Evolutionary conservation across 1,140 invertebrate species (phyloP).

Genomic region (Eupeodes corollae): DNA sequence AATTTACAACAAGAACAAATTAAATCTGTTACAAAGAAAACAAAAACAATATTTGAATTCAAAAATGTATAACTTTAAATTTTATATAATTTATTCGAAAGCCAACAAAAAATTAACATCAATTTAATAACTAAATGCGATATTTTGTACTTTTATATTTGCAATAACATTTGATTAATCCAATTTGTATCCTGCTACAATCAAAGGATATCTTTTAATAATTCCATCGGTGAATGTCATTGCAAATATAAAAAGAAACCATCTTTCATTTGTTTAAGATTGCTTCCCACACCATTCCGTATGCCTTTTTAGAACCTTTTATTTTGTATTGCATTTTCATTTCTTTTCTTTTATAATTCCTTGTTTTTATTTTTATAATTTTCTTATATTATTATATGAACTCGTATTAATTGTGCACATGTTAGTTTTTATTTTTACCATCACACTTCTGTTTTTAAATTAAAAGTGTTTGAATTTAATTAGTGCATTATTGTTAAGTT

Average conservation of each 20-base stretch:
- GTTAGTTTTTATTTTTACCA: too few relatives aligned
- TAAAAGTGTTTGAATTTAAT: too few relatives aligned
- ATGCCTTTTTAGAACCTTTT: slow-evolving; percentile 36
- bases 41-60: slow-evolving; percentile 11
- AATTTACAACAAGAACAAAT: slow-evolving; percentile 6
- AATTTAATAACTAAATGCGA: slow-evolving; percentile 15
- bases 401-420: too few relatives aligned
- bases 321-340: slow-evolving; percentile 14
- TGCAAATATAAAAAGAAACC: slow-evolving; percentile 26
- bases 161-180: slow-evolving; percentile 12
- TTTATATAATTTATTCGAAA: neutral
- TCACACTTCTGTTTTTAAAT: too few relatives aligned
- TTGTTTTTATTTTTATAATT: slow-evolving; percentile 9
- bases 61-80: slow-evolving; percentile 10
- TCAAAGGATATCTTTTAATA: slow-evolving; percentile 11
- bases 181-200: slow-evolving; percentile 16
- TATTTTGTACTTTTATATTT: slow-evolving; percentile 33
- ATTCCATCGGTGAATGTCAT: slow-evolving; percentile 11
- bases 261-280: slow-evolving; percentile 37
- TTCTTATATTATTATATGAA: slow-evolving; percentile 8
- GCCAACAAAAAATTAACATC: neutral
- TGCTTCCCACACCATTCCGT: slow-evolving; percentile 40
- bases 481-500: too few relatives aligned
- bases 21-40: neutral
- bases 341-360: slow-evolving; percentile 11